phyloP scores from a whole-genome alignment of 2,797 vertebrate species.

The Clarias pachynema region DNA sequence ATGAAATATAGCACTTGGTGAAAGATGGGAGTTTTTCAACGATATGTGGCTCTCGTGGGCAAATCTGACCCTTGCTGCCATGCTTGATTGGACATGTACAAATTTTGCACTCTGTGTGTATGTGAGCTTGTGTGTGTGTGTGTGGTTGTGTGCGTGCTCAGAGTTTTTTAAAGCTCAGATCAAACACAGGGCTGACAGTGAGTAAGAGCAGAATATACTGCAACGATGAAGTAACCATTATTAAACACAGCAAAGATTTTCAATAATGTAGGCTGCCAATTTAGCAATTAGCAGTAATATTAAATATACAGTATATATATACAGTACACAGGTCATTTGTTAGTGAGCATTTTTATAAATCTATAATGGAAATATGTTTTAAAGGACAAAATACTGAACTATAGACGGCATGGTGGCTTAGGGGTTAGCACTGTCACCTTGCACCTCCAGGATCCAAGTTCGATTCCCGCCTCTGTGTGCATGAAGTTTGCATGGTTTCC shows the following conservation, averaged over 20 bases:
- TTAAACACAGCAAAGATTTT: background rate
- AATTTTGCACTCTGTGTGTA: background rate
- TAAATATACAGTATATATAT: background rate
- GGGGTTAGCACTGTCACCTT: no score
- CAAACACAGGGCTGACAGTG: slow-evolving; percentile 32
- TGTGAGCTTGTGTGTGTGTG: background rate
- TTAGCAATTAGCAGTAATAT: slow-evolving; percentile 5
- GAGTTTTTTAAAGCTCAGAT: slow-evolving; percentile 21
- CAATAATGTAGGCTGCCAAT: background rate
- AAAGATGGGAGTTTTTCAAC: background rate
- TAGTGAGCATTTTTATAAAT: background rate
- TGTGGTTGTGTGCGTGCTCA: background rate
- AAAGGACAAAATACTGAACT: background rate
- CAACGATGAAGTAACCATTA: slow-evolving; percentile 2
- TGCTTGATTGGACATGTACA: slow-evolving; percentile 30
- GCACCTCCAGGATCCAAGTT: no score
- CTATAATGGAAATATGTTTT: background rate
- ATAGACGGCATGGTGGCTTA: no score
- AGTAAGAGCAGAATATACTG: background rate
- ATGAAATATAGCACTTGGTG: slow-evolving; percentile 6
- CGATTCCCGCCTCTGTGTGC: no score
- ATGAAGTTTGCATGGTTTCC: no score
- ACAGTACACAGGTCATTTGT: background rate
- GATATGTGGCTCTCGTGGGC: background rate
- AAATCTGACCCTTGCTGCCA: slow-evolving; percentile 23